These are phyloP conservation scores for Anoura caudifer DNA, from an alignment of 2,113 vertebrate genomes.

Conservation along the genomic window DNA sequence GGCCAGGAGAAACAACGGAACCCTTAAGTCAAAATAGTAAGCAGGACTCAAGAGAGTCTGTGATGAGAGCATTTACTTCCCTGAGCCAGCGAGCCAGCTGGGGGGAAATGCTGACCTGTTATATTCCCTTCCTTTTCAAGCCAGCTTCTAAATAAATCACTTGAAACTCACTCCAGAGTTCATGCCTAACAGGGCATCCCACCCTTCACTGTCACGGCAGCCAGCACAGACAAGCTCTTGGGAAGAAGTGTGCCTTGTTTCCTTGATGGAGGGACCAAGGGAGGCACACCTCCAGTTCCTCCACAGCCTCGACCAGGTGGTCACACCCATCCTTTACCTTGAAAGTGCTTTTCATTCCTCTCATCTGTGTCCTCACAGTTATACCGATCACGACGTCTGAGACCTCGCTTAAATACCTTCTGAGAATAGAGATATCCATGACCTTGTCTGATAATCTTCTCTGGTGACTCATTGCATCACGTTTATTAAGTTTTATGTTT, in stretches of 20 bases:
- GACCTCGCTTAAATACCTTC: background rate
- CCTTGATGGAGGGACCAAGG: background rate
- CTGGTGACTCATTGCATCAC: background rate
- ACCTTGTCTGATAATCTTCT: background rate
- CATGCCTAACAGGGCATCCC: background rate
- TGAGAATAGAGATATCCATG: background rate
- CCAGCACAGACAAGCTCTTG: background rate
- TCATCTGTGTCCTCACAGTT: background rate
- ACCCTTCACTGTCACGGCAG: background rate
- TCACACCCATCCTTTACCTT: background rate
- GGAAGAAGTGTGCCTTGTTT: background rate
- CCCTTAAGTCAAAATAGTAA: background rate
- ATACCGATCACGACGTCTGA: background rate
- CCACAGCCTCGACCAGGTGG: background rate
- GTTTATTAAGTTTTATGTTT: conserved; percentile 15
- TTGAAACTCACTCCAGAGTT: conserved; percentile 22
- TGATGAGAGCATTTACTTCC: background rate
- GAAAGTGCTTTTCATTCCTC: background rate
- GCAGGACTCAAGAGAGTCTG: background rate
- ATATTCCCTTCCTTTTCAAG: conserved; percentile 48
- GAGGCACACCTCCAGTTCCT: background rate
- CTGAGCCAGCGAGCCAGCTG: conserved; percentile 16
- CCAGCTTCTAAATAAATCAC: conserved; percentile 60
- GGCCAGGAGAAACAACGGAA: background rate
- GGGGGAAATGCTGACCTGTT: conserved; percentile 52